Evolutionary conservation across 2,888 invertebrate genomes (phyloP), one percentile per base, ranked within the genome.

Genomic region (Perizoma affinitatum): DNA sequence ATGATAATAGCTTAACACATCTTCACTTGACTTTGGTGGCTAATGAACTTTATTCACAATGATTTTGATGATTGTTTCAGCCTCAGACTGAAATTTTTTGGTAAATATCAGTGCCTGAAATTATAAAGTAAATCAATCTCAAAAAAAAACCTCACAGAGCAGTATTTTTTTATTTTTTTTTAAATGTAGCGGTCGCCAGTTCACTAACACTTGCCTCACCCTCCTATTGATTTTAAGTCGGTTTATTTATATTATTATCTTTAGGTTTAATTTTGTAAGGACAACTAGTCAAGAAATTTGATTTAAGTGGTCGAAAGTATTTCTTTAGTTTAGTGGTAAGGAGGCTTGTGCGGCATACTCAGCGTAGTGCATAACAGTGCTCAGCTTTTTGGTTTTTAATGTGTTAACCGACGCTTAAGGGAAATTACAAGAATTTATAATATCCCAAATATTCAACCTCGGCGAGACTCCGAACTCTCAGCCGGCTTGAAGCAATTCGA

Each of bases 191-290:
- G 72, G 72, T 75, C 75, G 75, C 64, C 66, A 72, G 44, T 71
- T 74, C 78, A 76, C 79, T 70, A 61, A 67, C 60, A 75, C 81
- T 82, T 87, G 86, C 85, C 86, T 50, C 85, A 83, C 87, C 88
- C 87, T 88, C 86, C 85, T 83, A 77, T 73, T 66, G 69, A 60
- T 68, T 69, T 69, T 73, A 67, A 69, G 66, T 71, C 68, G 70
- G 65, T 72, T 74, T 59, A 55, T 73, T 73, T 65, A 65, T 72
- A 71, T 68, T 72, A 71, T 68, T 65, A 48, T 11, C 54, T 62
- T 38, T 65, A 67, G 65, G 67, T 63, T 68, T 70, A 67, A 71
- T 67, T 78, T 69, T 72, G 74, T 70, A 68, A 52, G 46, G 55
- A 56, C 58, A 58, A 55, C 54, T 67, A 68, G 60, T 68, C 65